Evolutionary conservation across 2,113 vertebrate genomes (phyloP).

Genomic region (Scortum barcoo): DNA sequence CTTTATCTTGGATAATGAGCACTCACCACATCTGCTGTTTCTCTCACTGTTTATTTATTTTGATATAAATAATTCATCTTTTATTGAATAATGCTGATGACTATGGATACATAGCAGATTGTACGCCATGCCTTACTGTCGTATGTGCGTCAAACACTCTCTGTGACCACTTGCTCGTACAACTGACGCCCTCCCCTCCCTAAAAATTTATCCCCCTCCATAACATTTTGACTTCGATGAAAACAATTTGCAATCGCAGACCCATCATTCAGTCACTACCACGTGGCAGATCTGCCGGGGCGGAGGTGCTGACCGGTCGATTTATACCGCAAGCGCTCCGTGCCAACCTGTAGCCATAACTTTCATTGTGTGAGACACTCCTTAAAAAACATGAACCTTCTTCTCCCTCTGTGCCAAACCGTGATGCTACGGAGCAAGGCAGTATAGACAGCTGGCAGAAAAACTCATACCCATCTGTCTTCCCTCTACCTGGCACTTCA

Average conservation of each 20-base stretch:
- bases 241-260: slow-evolving; percentile 21
- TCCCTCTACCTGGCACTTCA: slow-evolving; percentile 48
- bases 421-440: slow-evolving; percentile 25
- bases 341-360: slow-evolving; percentile 50
- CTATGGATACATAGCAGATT: neutral
- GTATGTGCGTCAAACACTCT: neutral
- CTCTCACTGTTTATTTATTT: slow-evolving; percentile 1
- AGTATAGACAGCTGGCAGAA: slow-evolving; percentile 64
- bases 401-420: slow-evolving; percentile 40
- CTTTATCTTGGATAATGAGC: neutral
- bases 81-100: neutral
- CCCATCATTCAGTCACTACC: slow-evolving; percentile 34
- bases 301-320: slow-evolving; percentile 38
- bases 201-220: neutral
- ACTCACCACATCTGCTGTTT: no score
- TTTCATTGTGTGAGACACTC: slow-evolving; percentile 50
- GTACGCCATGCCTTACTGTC: neutral
- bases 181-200: neutral
- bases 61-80: neutral
- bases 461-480: slow-evolving; percentile 66
- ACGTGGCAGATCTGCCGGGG: slow-evolving; percentile 9
- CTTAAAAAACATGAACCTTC: slow-evolving; percentile 41
- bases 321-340: slow-evolving; percentile 34
- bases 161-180: neutral
- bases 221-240: slow-evolving; percentile 25